phyloP scores from a whole-genome alignment of 2,888 invertebrate genomes.

The Drosophila ustulata region DNA sequence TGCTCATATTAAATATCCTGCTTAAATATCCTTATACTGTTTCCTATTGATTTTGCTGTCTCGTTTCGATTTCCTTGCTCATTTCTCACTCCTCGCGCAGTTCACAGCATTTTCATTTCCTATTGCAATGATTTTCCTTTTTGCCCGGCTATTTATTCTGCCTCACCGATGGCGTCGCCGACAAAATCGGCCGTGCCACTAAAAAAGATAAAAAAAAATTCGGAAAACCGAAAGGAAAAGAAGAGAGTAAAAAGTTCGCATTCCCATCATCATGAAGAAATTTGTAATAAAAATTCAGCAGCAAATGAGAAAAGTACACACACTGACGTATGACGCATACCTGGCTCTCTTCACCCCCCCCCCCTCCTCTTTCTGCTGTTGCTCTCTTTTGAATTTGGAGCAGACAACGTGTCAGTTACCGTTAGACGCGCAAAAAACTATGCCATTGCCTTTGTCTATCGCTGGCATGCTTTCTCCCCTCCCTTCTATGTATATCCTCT shows the following conservation, averaged over 20 bases:
- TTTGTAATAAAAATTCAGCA: conserved; percentile 81
- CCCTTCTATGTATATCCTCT: neutral
- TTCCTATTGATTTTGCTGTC: conserved; percentile 67
- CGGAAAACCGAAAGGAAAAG: neutral
- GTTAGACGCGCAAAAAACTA: conserved; percentile 67
- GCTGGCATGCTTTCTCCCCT: conserved; percentile 27
- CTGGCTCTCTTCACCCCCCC: neutral
- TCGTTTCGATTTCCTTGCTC: conserved; percentile 28
- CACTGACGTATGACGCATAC: conserved; percentile 19
- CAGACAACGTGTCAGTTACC: conserved; percentile 58
- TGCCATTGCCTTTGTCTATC: conserved; percentile 63
- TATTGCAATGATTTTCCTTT: conserved; percentile 76
- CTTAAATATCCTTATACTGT: conserved; percentile 70
- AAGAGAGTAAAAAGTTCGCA: conserved; percentile 25
- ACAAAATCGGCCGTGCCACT: conserved; percentile 18
- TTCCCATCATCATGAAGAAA: conserved; percentile 70
- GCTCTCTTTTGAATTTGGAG: conserved; percentile 9
- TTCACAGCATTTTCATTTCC: conserved; percentile 80
- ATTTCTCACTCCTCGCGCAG: conserved; percentile 6
- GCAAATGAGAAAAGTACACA: conserved; percentile 76
- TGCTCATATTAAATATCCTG: conserved; percentile 77
- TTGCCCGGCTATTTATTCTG: conserved; percentile 68
- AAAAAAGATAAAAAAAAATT: conserved; percentile 22
- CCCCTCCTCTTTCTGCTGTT: neutral
- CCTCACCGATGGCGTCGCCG: conserved; percentile 37